Conservation (phyloP, 2,113 vertebrate genomes). For the Nipponia nippon region DNA sequence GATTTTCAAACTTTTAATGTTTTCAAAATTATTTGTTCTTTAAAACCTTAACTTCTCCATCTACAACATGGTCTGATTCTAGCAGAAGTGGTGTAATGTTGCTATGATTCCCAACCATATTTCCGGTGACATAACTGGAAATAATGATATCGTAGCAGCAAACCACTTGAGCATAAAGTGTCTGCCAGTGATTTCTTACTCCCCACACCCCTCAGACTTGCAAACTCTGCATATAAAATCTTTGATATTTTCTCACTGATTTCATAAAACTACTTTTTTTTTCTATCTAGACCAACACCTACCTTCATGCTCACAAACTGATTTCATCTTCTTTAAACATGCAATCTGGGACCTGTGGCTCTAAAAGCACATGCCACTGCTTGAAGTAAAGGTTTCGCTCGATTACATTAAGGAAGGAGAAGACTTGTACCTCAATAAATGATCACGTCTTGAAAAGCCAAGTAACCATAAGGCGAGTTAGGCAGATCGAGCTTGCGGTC, state of each 20-base stretch:
- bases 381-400: neutral
- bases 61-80: neutral
- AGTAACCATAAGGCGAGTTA: neutral
- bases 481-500: neutral
- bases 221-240: neutral
- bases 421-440: neutral
- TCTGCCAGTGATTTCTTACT: neutral
- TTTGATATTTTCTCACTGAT: neutral
- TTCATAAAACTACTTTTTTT: neutral
- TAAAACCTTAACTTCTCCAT: neutral
- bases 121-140: neutral
- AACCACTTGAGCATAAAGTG: neutral
- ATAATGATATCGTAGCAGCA: neutral
- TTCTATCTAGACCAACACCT: neutral
- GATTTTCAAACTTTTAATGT: neutral
- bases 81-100: neutral
- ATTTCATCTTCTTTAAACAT: neutral
- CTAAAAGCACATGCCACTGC: neutral
- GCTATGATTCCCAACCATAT: neutral
- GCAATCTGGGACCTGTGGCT: neutral
- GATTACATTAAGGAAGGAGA: neutral
- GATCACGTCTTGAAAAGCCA: neutral
- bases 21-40: neutral
- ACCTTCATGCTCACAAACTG: neutral
- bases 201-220: neutral